These are phyloP conservation scores for Ophonus ardosiacus DNA, from an alignment of 2,888 invertebrate genomes.

Conservation along the genomic window DNA sequence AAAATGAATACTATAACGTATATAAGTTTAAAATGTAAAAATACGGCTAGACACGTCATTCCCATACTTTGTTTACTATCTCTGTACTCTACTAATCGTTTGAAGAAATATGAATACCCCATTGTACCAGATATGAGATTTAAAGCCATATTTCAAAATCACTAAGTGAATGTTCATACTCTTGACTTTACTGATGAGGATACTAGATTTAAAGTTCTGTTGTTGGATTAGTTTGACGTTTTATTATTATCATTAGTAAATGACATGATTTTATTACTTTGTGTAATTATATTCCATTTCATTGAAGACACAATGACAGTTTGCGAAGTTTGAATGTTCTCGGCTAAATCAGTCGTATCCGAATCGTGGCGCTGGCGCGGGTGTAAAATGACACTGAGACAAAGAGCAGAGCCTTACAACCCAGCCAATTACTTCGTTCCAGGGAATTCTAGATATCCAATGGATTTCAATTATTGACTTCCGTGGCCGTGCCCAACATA, in stretches of 20 bases:
- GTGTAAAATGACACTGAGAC: not conserved
- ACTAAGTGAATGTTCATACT: no score
- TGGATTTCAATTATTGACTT: conserved; percentile 66
- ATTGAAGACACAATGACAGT: not conserved
- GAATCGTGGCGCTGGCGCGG: not conserved
- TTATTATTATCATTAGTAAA: not conserved
- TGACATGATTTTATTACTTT: not conserved
- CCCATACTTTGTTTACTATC: no score
- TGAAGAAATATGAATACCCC: no score
- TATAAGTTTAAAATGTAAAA: no score
- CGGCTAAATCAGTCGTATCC: not conserved
- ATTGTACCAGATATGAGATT: no score
- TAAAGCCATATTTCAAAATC: no score
- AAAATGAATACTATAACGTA: no score
- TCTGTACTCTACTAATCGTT: no score
- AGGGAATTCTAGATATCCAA: conserved; percentile 48
- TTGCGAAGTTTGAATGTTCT: not conserved
- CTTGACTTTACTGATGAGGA: not conserved
- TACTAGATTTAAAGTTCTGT: not conserved
- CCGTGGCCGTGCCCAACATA: conserved; percentile 70
- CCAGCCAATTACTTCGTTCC: conserved; percentile 66
- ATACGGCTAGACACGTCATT: no score
- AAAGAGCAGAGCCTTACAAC: not conserved
- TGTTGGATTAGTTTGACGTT: not conserved
- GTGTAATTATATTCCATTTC: not conserved